phyloP scores from a whole-genome alignment of 37 sponge, comb jelly and placozoan species.

The Ianthella basta region DNA sequence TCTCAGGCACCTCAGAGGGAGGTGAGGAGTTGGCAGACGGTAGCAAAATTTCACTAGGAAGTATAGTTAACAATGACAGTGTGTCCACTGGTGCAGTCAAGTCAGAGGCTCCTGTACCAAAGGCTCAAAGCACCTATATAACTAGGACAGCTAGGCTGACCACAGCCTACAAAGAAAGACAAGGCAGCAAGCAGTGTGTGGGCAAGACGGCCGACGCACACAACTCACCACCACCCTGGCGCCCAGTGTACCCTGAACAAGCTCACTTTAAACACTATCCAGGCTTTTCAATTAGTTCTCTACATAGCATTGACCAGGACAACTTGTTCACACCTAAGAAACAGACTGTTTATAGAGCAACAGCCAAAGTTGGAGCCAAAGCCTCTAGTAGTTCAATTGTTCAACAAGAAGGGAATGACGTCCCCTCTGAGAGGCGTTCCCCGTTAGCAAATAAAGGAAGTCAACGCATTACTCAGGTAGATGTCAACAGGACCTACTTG shows the following conservation, averaged over 20 bases:
- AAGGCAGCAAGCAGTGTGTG: not conserved
- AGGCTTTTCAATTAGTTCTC: conserved; percentile 17
- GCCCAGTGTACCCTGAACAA: not conserved
- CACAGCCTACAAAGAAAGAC: not conserved
- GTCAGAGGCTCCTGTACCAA: too few relatives aligned
- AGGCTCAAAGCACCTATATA: not conserved
- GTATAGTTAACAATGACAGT: too few relatives aligned
- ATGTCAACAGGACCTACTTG: too few relatives aligned
- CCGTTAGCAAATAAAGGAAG: too few relatives aligned
- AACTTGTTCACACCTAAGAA: not conserved
- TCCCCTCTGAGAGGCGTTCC: too few relatives aligned
- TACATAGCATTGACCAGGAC: not conserved
- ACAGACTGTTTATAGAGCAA: not conserved
- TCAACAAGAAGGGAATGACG: too few relatives aligned
- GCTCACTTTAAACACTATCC: not conserved
- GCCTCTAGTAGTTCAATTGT: too few relatives aligned
- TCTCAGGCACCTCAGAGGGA: too few relatives aligned
- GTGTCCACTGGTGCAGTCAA: too few relatives aligned
- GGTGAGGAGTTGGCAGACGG: too few relatives aligned
- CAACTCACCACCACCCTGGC: not conserved
- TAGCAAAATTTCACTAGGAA: too few relatives aligned
- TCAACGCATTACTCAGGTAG: too few relatives aligned
- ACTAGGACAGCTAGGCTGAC: conserved; percentile 13
- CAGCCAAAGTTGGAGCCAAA: not conserved
- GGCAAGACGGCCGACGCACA: not conserved